Evolutionary conservation across 2,113 vertebrate genomes (phyloP).

Genomic region (Lutjanus erythropterus): DNA sequence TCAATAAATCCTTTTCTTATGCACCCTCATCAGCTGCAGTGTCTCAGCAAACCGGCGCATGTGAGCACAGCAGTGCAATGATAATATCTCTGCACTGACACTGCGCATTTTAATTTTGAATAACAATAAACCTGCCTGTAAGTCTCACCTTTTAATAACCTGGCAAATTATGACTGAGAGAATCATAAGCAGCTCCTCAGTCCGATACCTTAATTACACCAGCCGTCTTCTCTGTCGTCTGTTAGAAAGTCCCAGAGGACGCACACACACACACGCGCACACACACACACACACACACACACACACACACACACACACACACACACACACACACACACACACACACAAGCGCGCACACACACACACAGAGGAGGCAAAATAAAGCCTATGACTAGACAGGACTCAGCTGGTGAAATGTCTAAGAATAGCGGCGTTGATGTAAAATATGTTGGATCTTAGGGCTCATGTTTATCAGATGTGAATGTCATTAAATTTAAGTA

Average conservation of each 20-base stretch:
- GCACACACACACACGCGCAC: not conserved
- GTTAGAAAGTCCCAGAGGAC: conserved; percentile 36
- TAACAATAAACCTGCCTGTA: conserved; percentile 54
- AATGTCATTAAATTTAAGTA: conserved; percentile 47
- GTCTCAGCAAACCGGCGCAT: not conserved
- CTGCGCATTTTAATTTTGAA: conserved; percentile 63
- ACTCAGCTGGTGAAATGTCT: conserved; percentile 22
- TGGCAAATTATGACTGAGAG: conserved; percentile 60
- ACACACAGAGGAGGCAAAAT: not conserved
- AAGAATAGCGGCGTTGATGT: conserved; percentile 43
- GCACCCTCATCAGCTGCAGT: not conserved
- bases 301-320: no score
- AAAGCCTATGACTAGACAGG: conserved; percentile 29
- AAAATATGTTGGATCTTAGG: conserved; percentile 24
- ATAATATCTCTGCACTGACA: conserved; percentile 46
- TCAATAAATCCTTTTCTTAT: not conserved
- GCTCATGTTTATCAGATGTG: conserved; percentile 43
- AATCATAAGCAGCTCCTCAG: conserved; percentile 58
- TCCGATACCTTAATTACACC: conserved; percentile 65
- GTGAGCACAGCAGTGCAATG: not conserved
- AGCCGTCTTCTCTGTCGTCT: conserved; percentile 49
- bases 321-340: no score
- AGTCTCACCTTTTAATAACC: conserved; percentile 76
- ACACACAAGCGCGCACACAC: no score
- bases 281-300: no score